phyloP scores from a whole-genome alignment of 2,113 vertebrate genomes.

The Gadus macrocephalus region DNA sequence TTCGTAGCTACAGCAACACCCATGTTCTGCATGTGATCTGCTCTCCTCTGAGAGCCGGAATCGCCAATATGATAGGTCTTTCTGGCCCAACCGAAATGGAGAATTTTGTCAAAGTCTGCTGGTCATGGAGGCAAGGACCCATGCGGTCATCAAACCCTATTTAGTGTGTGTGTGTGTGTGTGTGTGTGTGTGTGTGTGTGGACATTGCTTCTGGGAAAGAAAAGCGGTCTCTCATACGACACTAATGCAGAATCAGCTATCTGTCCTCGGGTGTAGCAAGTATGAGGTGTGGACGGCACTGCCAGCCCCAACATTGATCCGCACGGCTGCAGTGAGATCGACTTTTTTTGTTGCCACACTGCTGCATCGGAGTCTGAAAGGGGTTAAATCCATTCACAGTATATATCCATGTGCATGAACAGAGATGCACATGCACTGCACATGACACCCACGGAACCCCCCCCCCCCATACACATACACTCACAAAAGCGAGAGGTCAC shows the following conservation, averaged over 20 bases:
- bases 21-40: too few species aligned
- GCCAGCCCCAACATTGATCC: conserved; percentile 25
- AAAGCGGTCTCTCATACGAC: background rate
- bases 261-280: conserved; percentile 11
- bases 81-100: too few species aligned
- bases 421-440: background rate
- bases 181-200: too few species aligned
- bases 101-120: too few species aligned
- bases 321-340: background rate
- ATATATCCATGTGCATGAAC: conserved; percentile 24
- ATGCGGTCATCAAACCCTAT: conserved; percentile 25
- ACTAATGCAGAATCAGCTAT: background rate
- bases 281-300: conserved; percentile 18
- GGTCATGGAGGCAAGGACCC: too few species aligned
- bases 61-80: too few species aligned
- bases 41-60: too few species aligned
- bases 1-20: too few species aligned
- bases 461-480: background rate
- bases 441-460: background rate
- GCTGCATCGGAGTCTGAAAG: conserved; percentile 35
- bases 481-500: conserved; percentile 28
- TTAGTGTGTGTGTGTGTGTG: conserved; percentile 12
- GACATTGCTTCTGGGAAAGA: conserved; percentile 18
- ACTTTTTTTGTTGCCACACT: conserved; percentile 1
- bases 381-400: conserved; percentile 39